phyloP scores from a whole-genome alignment of 2,888 invertebrate genomes.

The Hoplodrina ambigua region DNA sequence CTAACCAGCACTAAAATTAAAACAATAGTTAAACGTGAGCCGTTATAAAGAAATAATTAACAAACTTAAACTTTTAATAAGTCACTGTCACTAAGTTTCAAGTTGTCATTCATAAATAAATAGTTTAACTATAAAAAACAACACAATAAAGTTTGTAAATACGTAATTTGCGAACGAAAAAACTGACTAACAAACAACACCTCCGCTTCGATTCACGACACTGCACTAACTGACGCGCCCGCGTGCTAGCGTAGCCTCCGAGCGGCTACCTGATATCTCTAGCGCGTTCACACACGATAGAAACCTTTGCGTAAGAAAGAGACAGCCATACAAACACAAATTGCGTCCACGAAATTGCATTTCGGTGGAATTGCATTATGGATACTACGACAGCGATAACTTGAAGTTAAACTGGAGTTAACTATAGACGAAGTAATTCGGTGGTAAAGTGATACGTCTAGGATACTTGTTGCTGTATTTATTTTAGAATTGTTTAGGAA shows the following conservation, averaged over 20 bases:
- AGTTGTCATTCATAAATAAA: slow-evolving; percentile 59
- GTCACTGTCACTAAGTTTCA: slow-evolving; percentile 47
- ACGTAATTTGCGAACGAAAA: slow-evolving; percentile 76
- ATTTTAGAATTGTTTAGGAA: slow-evolving; percentile 44
- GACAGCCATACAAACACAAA: slow-evolving; percentile 67
- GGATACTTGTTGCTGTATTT: slow-evolving; percentile 60
- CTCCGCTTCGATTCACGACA: slow-evolving; percentile 69
- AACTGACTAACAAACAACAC: slow-evolving; percentile 65
- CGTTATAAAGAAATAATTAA: slow-evolving; percentile 37
- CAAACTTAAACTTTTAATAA: slow-evolving; percentile 44
- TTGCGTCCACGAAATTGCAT: slow-evolving; percentile 67
- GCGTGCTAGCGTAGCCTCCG: slow-evolving; percentile 44
- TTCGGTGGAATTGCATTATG: slow-evolving; percentile 64
- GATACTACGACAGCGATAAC: slow-evolving; percentile 72
- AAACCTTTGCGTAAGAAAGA: slow-evolving; percentile 66
- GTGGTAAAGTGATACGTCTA: slow-evolving; percentile 60
- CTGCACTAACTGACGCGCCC: slow-evolving; percentile 75
- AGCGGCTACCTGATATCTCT: slow-evolving; percentile 74
- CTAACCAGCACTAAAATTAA: slow-evolving; percentile 77
- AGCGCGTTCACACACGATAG: slow-evolving; percentile 69
- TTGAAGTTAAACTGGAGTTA: slow-evolving; percentile 39
- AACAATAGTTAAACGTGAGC: slow-evolving; percentile 63
- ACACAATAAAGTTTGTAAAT: slow-evolving; percentile 87
- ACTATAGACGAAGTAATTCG: slow-evolving; percentile 41
- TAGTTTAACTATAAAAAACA: slow-evolving; percentile 78